These are phyloP conservation scores for Drosophila stalkeri DNA, from an alignment of 2,888 invertebrate species.

Conservation along the genomic window DNA sequence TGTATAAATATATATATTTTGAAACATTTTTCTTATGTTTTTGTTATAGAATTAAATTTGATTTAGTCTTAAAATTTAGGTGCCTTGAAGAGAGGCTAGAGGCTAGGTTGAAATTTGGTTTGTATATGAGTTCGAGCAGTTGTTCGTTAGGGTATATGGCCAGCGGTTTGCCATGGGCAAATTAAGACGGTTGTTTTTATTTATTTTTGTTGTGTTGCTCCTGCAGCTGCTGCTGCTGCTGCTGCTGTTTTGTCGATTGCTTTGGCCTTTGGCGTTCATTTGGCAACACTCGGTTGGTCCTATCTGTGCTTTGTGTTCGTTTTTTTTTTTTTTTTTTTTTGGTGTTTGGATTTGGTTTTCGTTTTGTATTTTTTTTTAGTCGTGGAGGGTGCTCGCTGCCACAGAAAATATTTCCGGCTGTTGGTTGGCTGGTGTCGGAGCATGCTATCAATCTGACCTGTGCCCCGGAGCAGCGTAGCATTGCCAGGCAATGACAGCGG, in stretches of 20 bases:
- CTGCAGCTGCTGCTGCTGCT: conserved; percentile 39
- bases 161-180: conserved; percentile 7
- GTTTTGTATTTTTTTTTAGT: conserved; percentile 15
- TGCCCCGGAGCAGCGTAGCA: conserved; percentile 44
- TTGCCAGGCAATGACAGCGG: conserved; percentile 37
- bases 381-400: conserved; percentile 32
- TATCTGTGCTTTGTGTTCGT: conserved; percentile 52
- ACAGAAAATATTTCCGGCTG: conserved; percentile 73
- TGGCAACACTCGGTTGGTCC: conserved; percentile 67
- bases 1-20: no score
- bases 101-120: no score
- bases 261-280: conserved; percentile 80
- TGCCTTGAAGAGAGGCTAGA: not conserved
- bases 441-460: conserved; percentile 79
- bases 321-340: conserved; percentile 25
- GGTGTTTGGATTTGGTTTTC: conserved; percentile 9
- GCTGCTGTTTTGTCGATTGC: conserved; percentile 72
- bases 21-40: no score
- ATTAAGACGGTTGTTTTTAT: conserved; percentile 25
- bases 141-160: conserved; percentile 23
- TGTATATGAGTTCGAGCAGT: not conserved
- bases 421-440: conserved; percentile 62
- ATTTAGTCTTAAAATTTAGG: not conserved
- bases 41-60: not conserved
- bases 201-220: conserved; percentile 32